Conservation (phyloP, 2,797 vertebrate genomes). For the Poliocrania exsul region DNA sequence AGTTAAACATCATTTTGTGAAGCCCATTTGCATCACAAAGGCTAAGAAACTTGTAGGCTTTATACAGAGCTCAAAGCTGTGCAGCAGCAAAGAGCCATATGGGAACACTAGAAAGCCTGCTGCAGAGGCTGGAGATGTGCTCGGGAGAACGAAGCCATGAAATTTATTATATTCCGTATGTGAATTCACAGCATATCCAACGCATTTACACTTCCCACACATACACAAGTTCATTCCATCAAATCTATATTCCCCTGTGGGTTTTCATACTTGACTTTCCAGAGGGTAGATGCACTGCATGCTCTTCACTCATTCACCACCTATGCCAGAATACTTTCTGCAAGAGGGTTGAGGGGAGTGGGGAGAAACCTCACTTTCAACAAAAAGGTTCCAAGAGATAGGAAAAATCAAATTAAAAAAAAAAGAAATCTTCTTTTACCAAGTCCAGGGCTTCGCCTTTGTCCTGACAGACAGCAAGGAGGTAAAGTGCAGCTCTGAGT, state of each 20-base stretch:
- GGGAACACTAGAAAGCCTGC: conserved; percentile 37
- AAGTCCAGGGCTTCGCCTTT: conserved; percentile 75
- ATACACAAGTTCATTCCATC: conserved; percentile 34
- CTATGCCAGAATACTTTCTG: conserved; percentile 15
- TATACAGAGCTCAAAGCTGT: conserved; percentile 33
- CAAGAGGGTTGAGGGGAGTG: background rate
- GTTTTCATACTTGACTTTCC: conserved; percentile 29
- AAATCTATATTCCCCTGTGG: background rate
- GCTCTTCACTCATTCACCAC: conserved; percentile 2
- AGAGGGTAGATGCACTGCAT: background rate
- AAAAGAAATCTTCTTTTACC: conserved; percentile 75
- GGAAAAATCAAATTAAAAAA: background rate
- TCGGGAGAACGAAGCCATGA: background rate
- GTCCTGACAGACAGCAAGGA: conserved; percentile 88
- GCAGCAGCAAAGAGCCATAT: conserved; percentile 26
- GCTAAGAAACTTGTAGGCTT: conserved; percentile 32
- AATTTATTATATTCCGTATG: conserved; percentile 11
- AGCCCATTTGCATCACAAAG: conserved; percentile 50
- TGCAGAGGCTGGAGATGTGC: conserved; percentile 32
- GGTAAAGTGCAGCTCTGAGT: conserved; percentile 87
- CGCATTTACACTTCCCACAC: conserved; percentile 39
- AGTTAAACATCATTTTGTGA: conserved; percentile 26
- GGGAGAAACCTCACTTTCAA: background rate
- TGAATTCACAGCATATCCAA: conserved; percentile 45
- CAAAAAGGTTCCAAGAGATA: background rate